Base-by-base conservation (phyloP, 2,113 vertebrate genomes). In the Motacilla alba region DNA sequence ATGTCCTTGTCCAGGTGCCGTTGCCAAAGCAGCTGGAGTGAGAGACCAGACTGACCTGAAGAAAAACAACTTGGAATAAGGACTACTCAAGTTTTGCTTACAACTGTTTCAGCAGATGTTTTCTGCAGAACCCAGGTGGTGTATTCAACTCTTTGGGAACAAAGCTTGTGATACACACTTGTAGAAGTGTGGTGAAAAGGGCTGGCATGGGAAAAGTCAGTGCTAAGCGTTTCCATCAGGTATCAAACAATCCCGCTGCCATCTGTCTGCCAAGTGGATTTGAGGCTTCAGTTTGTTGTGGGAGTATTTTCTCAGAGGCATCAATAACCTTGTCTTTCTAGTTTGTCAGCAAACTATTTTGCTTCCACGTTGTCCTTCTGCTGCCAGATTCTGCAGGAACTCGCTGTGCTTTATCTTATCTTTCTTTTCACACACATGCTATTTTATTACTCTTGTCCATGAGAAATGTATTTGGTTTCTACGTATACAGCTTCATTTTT, bases 1-100 rank as follows among this genome's bases (percentile, higher is more conserved):
- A 26, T 63, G 55, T 96, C 93, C 43, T 90, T 97, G 47, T 50
- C 75, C 97, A 99, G 99, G 99, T 99, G 53, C 99, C 99, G 2
- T 94, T 99, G 92, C 99, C 99, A 35, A 99, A 99, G 98, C 98
- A 93, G 72, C 96, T 99, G 97, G 99, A 98, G 59, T 99, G 98
- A 96, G 93, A 83, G 46, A 80, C 63, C 66, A 86, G 91, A 58
- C 52, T 81, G 83, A 81, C 50, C 55, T 52, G 35, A 93, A 94
- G 95, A 93, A 96, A 96, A 94, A 89, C 74, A 91, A 70, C 58
- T 26, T 83, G 76, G 89, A 79, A 69, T 64, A 87, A 64, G 72
- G 96, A 96, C 93, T 94, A 22, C 81, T 60, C 53, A 78, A 69
- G 75, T 91, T 93, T 72, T 90, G 88, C 93, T 82, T 92, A 72